A percentile compares a stretch with the other conserved stretches of the same genome.
Conservation (phyloP, 2,888 invertebrate species). For the Drosophila tanythrix region DNA sequence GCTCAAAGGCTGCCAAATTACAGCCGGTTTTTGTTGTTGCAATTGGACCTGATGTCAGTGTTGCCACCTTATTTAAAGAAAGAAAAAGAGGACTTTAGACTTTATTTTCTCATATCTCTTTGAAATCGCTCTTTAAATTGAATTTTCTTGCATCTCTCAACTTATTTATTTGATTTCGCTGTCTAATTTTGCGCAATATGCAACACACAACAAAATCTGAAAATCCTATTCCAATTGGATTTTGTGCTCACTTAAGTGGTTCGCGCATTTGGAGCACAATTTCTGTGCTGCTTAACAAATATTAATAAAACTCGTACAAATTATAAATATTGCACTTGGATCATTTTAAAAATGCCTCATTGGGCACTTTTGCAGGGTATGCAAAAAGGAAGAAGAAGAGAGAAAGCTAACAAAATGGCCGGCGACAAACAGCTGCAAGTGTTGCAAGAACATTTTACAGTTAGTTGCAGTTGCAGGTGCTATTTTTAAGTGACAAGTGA, state of each 20-base stretch:
- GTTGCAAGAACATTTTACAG: conserved; percentile 70
- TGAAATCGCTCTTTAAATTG: neutral
- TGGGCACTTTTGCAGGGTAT: neutral
- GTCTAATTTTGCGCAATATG: neutral
- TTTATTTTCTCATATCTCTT: too few species aligned
- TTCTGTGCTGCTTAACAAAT: too few species aligned
- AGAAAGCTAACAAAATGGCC: conserved; percentile 55
- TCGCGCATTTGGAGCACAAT: too few species aligned
- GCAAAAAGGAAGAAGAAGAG: conserved; percentile 6
- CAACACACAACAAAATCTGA: too few species aligned
- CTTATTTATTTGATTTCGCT: neutral
- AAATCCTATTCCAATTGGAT: too few species aligned
- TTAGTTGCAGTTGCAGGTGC: conserved; percentile 59
- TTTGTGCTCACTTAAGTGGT: too few species aligned
- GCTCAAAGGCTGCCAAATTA: conserved; percentile 74
- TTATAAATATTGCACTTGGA: too few species aligned
- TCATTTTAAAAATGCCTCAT: neutral
- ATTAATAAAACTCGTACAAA: too few species aligned
- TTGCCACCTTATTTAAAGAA: conserved; percentile 64
- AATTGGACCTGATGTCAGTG: conserved; percentile 66
- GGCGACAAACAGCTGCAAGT: conserved; percentile 75
- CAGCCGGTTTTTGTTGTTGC: conserved; percentile 60
- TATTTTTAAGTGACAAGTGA: conserved; percentile 73
- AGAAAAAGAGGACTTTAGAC: too few species aligned
- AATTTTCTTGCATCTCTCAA: neutral